A percentile compares a stretch with the other conserved stretches of the same genome.
Evolutionary conservation across 1,140 invertebrate genomes (phyloP).

Genomic region (Aphaenogaster rudis): DNA sequence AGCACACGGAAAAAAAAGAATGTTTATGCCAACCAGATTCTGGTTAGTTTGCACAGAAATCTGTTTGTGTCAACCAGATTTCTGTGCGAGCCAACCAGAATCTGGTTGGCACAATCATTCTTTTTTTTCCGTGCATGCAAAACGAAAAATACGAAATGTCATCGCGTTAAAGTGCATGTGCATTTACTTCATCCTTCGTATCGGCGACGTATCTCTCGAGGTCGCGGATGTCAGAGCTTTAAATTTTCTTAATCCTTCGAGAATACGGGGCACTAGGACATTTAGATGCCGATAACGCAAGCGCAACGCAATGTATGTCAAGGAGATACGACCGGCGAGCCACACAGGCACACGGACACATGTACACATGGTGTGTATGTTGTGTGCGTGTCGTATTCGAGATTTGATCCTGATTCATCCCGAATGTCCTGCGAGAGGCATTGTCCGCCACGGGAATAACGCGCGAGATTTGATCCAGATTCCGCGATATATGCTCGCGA

Average conservation of each 20-base stretch:
- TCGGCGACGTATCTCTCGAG: slow-evolving; percentile 30
- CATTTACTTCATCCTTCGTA: slow-evolving; percentile 3
- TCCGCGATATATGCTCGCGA: slow-evolving; percentile 64
- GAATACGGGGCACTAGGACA: slow-evolving; percentile 63
- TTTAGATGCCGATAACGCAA: slow-evolving; percentile 72
- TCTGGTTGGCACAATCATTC: too few species aligned
- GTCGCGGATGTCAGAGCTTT: slow-evolving; percentile 59
- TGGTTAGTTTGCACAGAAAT: too few species aligned
- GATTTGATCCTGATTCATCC: slow-evolving; percentile 64
- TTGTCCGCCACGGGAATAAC: slow-evolving; percentile 71
- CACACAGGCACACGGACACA: slow-evolving; percentile 15
- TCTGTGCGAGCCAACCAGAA: too few species aligned
- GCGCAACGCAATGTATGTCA: slow-evolving; percentile 64
- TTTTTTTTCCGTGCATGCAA: too few species aligned
- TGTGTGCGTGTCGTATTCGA: slow-evolving; percentile 13
- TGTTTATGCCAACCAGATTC: too few species aligned
- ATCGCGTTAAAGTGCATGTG: slow-evolving; percentile 10
- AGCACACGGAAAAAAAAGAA: background rate
- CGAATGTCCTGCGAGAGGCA: slow-evolving; percentile 71
- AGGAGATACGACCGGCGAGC: slow-evolving; percentile 70
- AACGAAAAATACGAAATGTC: background rate
- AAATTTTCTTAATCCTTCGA: slow-evolving; percentile 74
- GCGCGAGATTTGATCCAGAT: slow-evolving; percentile 73
- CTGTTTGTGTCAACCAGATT: too few species aligned
- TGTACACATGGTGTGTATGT: background rate